phyloP scores from a whole-genome alignment of 2,797 vertebrate species.

The Eutrigla gurnardus region DNA sequence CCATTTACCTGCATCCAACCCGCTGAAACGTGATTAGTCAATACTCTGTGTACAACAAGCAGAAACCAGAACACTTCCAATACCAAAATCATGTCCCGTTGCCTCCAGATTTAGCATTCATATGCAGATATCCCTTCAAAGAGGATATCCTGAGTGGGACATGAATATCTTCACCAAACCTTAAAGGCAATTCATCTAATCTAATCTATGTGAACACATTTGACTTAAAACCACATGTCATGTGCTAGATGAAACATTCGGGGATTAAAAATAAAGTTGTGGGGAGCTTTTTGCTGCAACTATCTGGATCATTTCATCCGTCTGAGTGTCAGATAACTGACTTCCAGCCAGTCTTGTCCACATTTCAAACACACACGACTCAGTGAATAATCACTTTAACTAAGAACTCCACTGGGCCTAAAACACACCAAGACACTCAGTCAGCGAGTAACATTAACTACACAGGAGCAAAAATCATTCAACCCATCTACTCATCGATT shows the following conservation, averaged over 20 bases:
- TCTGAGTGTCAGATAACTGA: conserved; percentile 48
- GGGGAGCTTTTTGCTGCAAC: conserved; percentile 42
- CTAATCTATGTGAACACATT: conserved; percentile 5
- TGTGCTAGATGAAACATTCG: conserved; percentile 8
- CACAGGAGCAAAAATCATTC: conserved; percentile 25
- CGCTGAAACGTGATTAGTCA: background rate
- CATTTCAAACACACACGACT: conserved; percentile 29
- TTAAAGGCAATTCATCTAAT: conserved; percentile 1
- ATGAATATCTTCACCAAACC: background rate
- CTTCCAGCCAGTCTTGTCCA: conserved; percentile 45
- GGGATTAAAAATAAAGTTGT: conserved; percentile 55
- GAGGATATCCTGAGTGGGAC: background rate
- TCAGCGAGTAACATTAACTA: conserved; percentile 18
- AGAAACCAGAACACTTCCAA: background rate
- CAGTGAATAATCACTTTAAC: conserved; percentile 34
- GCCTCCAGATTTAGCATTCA: background rate
- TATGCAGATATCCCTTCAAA: background rate
- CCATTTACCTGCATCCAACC: background rate
- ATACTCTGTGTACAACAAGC: background rate
- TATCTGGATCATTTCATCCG: conserved; percentile 46
- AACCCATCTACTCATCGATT: conserved; percentile 41
- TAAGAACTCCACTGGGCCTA: conserved; percentile 8
- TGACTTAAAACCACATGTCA: background rate
- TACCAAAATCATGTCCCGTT: background rate
- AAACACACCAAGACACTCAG: conserved; percentile 26